Evolutionary conservation across 2,113 vertebrate species (phyloP).

Genomic region (Synchiropus splendidus): DNA sequence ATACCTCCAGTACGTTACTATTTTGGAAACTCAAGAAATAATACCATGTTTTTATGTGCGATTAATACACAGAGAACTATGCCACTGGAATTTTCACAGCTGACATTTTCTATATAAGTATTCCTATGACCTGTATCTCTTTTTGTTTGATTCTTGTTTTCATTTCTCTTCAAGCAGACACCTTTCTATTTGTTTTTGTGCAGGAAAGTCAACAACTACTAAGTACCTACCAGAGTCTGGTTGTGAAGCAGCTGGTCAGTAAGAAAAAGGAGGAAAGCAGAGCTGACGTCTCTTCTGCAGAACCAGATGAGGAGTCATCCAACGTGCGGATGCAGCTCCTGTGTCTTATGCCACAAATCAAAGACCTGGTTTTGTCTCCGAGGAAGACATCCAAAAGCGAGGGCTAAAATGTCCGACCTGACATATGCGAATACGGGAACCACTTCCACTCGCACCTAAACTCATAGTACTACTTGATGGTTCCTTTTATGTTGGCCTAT

Average conservation of each 20-base stretch:
- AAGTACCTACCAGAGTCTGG: slow-evolving; percentile 80
- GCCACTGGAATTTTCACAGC: no score
- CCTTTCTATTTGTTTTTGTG: slow-evolving; percentile 1
- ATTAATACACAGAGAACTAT: no score
- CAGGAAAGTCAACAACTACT: slow-evolving; percentile 86
- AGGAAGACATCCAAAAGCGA: slow-evolving; percentile 77
- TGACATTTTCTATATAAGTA: no score
- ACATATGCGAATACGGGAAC: no score
- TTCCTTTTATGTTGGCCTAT: no score
- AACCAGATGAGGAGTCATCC: slow-evolving; percentile 57
- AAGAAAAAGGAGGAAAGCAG: slow-evolving; percentile 71
- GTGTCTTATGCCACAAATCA: slow-evolving; percentile 71
- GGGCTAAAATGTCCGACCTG: slow-evolving; percentile 15
- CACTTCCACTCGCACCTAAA: no score
- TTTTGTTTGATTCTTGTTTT: no score
- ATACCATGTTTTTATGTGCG: background rate
- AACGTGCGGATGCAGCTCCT: slow-evolving; percentile 71
- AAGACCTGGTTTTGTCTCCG: slow-evolving; percentile 79
- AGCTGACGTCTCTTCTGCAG: slow-evolving; percentile 32
- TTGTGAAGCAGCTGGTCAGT: slow-evolving; percentile 83
- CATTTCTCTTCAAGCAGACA: background rate
- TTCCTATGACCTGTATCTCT: no score
- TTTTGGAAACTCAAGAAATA: background rate
- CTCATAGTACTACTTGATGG: no score
- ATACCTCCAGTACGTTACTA: slow-evolving; percentile 73